Evolutionary conservation across 2,888 invertebrate genomes (phyloP).

Genomic region (Idaea straminata): DNA sequence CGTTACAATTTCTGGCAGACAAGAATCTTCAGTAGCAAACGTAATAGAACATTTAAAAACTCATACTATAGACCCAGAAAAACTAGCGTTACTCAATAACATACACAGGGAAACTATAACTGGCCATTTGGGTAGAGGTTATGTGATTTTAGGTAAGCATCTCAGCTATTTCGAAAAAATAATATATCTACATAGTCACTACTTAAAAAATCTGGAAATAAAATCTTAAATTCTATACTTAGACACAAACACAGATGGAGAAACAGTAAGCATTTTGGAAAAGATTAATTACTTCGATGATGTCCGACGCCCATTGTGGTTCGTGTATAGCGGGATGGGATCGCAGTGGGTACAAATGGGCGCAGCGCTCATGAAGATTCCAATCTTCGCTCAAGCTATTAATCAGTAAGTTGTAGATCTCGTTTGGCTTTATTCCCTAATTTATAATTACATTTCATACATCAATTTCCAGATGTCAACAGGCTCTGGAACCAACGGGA

Average conservation of each 20-base stretch:
- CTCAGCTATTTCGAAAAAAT: too few species aligned
- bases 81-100: conserved; percentile 65
- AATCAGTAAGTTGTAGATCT: conserved; percentile 44
- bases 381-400: conserved; percentile 80
- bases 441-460: not conserved
- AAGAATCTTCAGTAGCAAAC: conserved; percentile 58
- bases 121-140: conserved; percentile 82
- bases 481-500: conserved; percentile 24
- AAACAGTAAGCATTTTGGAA: conserved; percentile 47
- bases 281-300: conserved; percentile 51
- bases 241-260: conserved; percentile 44
- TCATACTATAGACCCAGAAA: conserved; percentile 62
- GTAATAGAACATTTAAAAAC: conserved; percentile 46
- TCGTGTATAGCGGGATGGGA: conserved; percentile 87
- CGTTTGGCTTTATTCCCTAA: not conserved
- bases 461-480: conserved; percentile 19
- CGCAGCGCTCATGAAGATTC: conserved; percentile 80
- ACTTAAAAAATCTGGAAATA: not conserved
- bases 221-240: not conserved
- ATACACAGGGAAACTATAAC: conserved; percentile 59
- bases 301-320: conserved; percentile 80
- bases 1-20: conserved; percentile 78
- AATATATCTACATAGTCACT: not conserved
- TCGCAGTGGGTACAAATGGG: conserved; percentile 86
- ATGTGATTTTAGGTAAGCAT: conserved; percentile 60